Conservation (phyloP, 2,888 invertebrate species). For the Leptopterna dolabrata region DNA sequence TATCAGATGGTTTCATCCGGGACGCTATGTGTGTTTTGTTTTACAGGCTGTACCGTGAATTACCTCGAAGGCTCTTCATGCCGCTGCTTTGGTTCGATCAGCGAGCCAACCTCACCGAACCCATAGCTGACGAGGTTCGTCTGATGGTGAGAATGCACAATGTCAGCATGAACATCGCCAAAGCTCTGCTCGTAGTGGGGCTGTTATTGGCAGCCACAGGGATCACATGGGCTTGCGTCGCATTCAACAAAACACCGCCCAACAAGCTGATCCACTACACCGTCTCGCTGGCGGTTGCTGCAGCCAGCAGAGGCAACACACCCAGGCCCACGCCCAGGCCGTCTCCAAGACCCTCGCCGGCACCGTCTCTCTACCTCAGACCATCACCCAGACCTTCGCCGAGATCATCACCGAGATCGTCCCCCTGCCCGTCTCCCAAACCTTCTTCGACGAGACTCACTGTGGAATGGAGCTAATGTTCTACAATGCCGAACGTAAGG, state of each 20-base stretch:
- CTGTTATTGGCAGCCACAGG: conserved; percentile 46
- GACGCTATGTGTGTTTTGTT: no score
- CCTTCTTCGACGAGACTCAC: conserved; percentile 15
- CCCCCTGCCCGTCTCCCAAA: conserved; percentile 27
- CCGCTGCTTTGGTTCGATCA: conserved; percentile 65
- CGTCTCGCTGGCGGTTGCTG: not conserved
- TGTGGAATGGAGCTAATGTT: not conserved
- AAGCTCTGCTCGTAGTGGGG: conserved; percentile 56
- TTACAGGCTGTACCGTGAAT: conserved; percentile 63
- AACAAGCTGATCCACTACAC: conserved; percentile 48
- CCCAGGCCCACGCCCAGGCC: conserved; percentile 15
- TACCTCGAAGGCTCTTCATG: conserved; percentile 62
- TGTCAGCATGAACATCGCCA: conserved; percentile 45
- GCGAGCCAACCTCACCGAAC: conserved; percentile 62
- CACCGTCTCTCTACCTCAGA: not conserved
- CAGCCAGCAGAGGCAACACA: conserved; percentile 16
- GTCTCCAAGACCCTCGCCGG: conserved; percentile 24
- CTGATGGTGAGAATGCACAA: conserved; percentile 58
- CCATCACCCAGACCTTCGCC: conserved; percentile 19
- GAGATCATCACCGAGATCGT: not conserved
- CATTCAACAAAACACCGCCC: conserved; percentile 43
- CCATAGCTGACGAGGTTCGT: conserved; percentile 59
- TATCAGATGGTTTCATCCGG: no score
- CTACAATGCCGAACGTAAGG: not conserved
- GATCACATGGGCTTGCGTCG: conserved; percentile 54